Conservation (phyloP, 2,113 vertebrate species). For the Leuciscus idus region DNA sequence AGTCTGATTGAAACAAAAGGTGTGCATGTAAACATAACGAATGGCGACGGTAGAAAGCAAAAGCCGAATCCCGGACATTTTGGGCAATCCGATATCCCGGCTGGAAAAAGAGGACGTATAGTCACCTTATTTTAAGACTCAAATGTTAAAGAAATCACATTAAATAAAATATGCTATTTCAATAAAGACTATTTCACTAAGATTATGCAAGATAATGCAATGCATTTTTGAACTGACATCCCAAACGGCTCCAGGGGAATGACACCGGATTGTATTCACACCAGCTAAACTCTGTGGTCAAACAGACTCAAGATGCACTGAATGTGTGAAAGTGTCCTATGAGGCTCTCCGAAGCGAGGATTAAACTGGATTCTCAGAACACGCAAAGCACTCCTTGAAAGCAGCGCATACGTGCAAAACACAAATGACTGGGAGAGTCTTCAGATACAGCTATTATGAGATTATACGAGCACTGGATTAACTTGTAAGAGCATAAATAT, state of each 20-base stretch:
- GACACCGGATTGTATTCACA: background rate
- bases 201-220: background rate
- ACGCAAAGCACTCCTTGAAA: background rate
- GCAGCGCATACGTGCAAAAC: background rate
- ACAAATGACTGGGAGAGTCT: background rate
- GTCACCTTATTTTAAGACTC: too few relatives aligned
- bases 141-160: background rate
- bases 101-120: too few relatives aligned
- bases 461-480: constrained; percentile 23
- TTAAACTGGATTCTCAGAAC: background rate
- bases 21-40: too few relatives aligned
- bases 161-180: background rate
- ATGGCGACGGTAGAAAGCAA: too few relatives aligned
- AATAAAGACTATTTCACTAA: background rate
- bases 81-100: too few relatives aligned
- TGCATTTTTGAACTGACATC: background rate
- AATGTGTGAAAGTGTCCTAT: background rate
- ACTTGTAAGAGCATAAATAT: constrained; percentile 24
- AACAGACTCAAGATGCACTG: background rate
- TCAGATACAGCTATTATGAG: constrained; percentile 10
- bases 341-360: background rate
- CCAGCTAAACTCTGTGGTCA: background rate
- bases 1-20: too few relatives aligned
- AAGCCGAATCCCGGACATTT: too few relatives aligned
- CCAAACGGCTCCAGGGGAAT: background rate